These are phyloP conservation scores for Cephus sareptanus DNA, from an alignment of 2,888 invertebrate species.

Conservation along the genomic window DNA sequence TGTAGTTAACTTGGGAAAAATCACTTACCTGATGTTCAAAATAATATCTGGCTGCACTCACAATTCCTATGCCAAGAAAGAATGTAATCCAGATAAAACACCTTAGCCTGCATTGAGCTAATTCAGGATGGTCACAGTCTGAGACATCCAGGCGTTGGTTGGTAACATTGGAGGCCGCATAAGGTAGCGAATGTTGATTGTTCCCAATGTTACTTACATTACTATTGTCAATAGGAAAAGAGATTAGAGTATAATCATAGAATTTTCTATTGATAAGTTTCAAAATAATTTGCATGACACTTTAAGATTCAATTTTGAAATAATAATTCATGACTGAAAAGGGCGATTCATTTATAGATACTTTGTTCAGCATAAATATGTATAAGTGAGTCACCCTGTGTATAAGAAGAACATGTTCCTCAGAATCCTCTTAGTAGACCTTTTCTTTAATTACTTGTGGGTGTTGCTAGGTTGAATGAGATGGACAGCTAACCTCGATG, in stretches of 20 bases:
- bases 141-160: slow-evolving; percentile 69
- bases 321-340: slow-evolving; percentile 14
- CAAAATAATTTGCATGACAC: not conserved
- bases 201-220: slow-evolving; percentile 49
- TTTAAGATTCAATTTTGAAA: not conserved
- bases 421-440: slow-evolving; percentile 55
- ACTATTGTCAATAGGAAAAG: slow-evolving; percentile 34
- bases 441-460: slow-evolving; percentile 57
- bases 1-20: not conserved
- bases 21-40: slow-evolving; percentile 73
- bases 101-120: slow-evolving; percentile 70
- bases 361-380: slow-evolving; percentile 36
- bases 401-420: slow-evolving; percentile 60
- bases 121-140: slow-evolving; percentile 75
- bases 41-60: slow-evolving; percentile 79
- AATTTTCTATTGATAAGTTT: slow-evolving; percentile 3
- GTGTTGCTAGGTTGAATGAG: slow-evolving; percentile 43
- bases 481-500: slow-evolving; percentile 36
- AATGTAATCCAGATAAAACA: slow-evolving; percentile 78
- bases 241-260: not conserved
- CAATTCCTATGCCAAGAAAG: slow-evolving; percentile 75
- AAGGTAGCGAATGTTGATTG: slow-evolving; percentile 47
- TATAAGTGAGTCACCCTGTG: slow-evolving; percentile 59
- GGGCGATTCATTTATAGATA: slow-evolving; percentile 42
- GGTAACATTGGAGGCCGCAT: slow-evolving; percentile 40